A percentile compares a stretch with the other conserved stretches of the same genome.
These are phyloP conservation scores for Amniataba percoides DNA, from an alignment of 2,797 vertebrate genomes.

Conservation along the genomic window DNA sequence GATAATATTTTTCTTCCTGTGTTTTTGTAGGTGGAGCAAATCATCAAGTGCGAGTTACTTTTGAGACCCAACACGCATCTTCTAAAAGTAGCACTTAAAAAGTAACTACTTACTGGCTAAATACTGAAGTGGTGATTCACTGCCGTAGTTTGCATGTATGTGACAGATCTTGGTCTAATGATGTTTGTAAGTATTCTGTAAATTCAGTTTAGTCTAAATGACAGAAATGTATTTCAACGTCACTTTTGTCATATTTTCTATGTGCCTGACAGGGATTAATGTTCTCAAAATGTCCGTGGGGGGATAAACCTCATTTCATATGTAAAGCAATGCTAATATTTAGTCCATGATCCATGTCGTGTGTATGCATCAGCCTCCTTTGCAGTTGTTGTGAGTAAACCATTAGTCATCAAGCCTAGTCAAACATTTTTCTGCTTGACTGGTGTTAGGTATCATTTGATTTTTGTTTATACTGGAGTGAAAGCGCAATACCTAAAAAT, in stretches of 20 bases:
- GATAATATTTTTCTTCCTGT: not conserved
- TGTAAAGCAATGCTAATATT: slow-evolving; percentile 13
- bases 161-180: not conserved
- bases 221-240: slow-evolving; percentile 9
- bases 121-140: not conserved
- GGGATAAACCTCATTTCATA: slow-evolving; percentile 23
- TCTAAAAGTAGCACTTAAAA: not conserved
- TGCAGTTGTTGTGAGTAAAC: slow-evolving; percentile 3
- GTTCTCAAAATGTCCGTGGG: slow-evolving; percentile 4
- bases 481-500: not conserved
- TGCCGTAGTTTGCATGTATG: not conserved
- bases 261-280: slow-evolving; percentile 19
- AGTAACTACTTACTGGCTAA: not conserved
- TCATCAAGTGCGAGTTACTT: not conserved
- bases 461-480: too few species aligned
- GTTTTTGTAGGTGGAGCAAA: too few species aligned
- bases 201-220: not conserved
- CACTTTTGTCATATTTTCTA: slow-evolving; percentile 14
- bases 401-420: slow-evolving; percentile 5
- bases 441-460: not conserved
- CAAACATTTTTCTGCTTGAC: not conserved
- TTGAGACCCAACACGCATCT: not conserved
- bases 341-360: not conserved
- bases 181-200: not conserved
- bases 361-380: not conserved